A percentile compares a stretch with the other conserved stretches of the same genome.
Conservation (phyloP, 2,888 invertebrate species). For the Punctoribates punctum region DNA sequence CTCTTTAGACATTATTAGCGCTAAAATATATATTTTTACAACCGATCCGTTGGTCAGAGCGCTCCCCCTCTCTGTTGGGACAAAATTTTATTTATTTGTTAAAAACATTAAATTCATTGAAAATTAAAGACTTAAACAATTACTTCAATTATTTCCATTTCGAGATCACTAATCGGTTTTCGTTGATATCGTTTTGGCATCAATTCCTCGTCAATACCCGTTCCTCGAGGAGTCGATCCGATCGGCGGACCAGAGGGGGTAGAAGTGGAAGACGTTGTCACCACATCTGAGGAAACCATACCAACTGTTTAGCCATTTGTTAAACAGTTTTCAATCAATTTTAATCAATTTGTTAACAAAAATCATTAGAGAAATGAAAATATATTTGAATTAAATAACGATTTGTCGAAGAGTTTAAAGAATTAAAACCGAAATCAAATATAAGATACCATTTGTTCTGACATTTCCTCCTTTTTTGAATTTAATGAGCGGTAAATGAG, state of each 20-base stretch:
- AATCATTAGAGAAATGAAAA: neutral
- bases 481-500: slow-evolving; percentile 48
- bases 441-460: neutral
- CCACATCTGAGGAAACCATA: neutral
- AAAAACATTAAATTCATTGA: neutral
- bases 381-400: neutral
- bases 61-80: slow-evolving; percentile 31
- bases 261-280: neutral
- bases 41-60: slow-evolving; percentile 15
- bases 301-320: slow-evolving; percentile 2
- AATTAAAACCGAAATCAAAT: neutral
- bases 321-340: slow-evolving; percentile 6
- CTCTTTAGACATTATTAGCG: neutral
- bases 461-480: slow-evolving; percentile 45
- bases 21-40: slow-evolving; percentile 29
- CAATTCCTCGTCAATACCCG: slow-evolving; percentile 45
- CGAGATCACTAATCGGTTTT: slow-evolving; percentile 45
- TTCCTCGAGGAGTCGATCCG: slow-evolving; percentile 40
- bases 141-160: slow-evolving; percentile 47
- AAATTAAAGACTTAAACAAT: neutral
- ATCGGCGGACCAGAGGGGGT: slow-evolving; percentile 3
- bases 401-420: neutral
- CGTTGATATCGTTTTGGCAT: slow-evolving; percentile 47
- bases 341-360: neutral
- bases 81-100: neutral